Conservation (phyloP, 2,797 vertebrate species). For the Trichosurus vulpecula region DNA sequence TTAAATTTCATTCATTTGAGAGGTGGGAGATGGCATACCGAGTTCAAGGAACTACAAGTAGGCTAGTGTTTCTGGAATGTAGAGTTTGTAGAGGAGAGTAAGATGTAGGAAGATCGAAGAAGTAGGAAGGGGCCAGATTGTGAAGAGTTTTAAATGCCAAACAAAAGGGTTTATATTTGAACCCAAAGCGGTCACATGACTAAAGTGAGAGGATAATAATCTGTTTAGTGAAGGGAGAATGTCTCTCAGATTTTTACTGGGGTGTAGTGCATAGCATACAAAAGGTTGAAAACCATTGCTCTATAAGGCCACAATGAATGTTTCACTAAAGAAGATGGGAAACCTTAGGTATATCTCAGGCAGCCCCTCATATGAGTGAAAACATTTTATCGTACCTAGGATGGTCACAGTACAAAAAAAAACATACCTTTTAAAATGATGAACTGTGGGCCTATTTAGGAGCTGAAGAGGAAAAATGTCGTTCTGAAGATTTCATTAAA, state of each 20-base stretch:
- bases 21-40: background rate
- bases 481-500: slow-evolving; percentile 69
- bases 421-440: slow-evolving; percentile 65
- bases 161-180: slow-evolving; percentile 31
- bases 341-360: slow-evolving; percentile 31
- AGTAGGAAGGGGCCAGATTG: slow-evolving; percentile 9
- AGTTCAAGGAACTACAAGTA: background rate
- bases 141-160: background rate
- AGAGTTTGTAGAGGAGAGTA: background rate
- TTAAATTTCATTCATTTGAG: background rate
- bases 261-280: background rate
- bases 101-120: background rate
- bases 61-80: background rate
- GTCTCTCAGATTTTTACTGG: background rate
- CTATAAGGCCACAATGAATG: background rate
- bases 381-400: background rate
- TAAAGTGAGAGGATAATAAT: slow-evolving; percentile 24
- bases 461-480: slow-evolving; percentile 57
- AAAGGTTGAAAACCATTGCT: slow-evolving; percentile 8
- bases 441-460: slow-evolving; percentile 51
- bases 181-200: slow-evolving; percentile 9
- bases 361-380: slow-evolving; percentile 26
- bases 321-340: slow-evolving; percentile 35
- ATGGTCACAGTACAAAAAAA: slow-evolving; percentile 46
- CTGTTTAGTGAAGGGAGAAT: slow-evolving; percentile 34